Evolutionary conservation across 2,113 vertebrate species (phyloP).

Genomic region (Phylloscopus trochilus): DNA sequence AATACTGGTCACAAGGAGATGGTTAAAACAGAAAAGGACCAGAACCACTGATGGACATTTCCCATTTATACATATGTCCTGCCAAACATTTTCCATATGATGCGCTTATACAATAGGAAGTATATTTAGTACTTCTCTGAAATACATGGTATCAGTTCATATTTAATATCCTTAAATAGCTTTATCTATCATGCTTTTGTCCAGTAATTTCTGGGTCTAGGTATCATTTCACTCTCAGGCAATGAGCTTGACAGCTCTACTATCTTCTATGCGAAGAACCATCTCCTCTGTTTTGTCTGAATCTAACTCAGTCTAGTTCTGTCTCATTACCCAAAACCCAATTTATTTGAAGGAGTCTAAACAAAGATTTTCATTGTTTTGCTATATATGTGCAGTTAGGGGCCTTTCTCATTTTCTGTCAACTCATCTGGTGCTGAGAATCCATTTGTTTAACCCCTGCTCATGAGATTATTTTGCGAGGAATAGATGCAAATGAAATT

Average conservation of each 20-base stretch:
- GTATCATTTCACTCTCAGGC: not conserved
- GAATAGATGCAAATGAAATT: not conserved
- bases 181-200: not conserved
- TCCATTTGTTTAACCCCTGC: not conserved
- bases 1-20: not conserved
- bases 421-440: not conserved
- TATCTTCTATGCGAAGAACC: not conserved
- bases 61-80: not conserved
- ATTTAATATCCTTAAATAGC: not conserved
- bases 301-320: not conserved
- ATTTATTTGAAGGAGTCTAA: not conserved
- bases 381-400: not conserved
- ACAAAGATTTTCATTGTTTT: not conserved
- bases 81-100: fast-evolving
- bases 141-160: not conserved
- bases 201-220: not conserved
- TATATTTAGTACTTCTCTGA: not conserved
- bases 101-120: not conserved
- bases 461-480: not conserved
- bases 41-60: not conserved
- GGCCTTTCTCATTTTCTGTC: not conserved
- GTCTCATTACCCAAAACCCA: not conserved
- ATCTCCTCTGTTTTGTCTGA: not conserved
- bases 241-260: not conserved
- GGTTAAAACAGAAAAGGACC: not conserved